Base-by-base conservation (phyloP, 1,140 invertebrate genomes). In the Aphelenchoides fujianensis region DNA sequence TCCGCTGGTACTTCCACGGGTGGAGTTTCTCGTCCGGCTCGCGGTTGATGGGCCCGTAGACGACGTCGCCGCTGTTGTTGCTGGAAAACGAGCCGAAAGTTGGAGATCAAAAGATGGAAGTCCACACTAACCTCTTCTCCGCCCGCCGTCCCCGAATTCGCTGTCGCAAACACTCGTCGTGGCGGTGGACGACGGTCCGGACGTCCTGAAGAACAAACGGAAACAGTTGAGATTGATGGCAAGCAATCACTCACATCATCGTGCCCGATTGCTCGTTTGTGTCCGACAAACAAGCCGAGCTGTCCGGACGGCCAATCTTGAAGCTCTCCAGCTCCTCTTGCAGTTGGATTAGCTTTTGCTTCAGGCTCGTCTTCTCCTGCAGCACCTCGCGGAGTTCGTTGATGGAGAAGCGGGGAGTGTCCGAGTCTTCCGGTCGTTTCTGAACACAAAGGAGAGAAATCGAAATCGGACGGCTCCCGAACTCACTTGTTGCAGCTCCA, bases 21-120 rank as follows among this genome's bases (percentile, higher is more conserved):
- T 82, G 80, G 1, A 87, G 90, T 73, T 95, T 95, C 86, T 98
- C 94, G 78, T 94, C 92, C 16, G 95, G 95, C 85, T 98, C 95
- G 70, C 90, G 91, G 64, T 94, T 94, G 75, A 97, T 89, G 30
- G 95, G 95, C 16, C 95, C 95, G 86, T 97, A 93, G 1, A 97
- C 94, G 28, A 92, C 63, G 19, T 66, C 63, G 31, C 36, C 63
- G 31, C 32, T 59, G n/a, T n/a, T n/a, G n/a, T n/a, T n/a, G n/a
- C n/a, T n/a, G n/a, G n/a, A n/a, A n/a, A n/a, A n/a, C n/a, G n/a
- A n/a, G n/a, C n/a, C n/a, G n/a, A n/a, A n/a, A n/a, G n/a, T n/a
- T n/a, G n/a, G n/a, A n/a, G n/a, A n/a, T n/a, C n/a, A n/a, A n/a
- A n/a, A n/a, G n/a, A n/a, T n/a, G n/a, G n/a, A n/a, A n/a, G n/a